Evolutionary conservation across 2,797 vertebrate genomes (phyloP), one percentile per base, ranked within the genome.

Genomic region (Triplophysa bombifrons): DNA sequence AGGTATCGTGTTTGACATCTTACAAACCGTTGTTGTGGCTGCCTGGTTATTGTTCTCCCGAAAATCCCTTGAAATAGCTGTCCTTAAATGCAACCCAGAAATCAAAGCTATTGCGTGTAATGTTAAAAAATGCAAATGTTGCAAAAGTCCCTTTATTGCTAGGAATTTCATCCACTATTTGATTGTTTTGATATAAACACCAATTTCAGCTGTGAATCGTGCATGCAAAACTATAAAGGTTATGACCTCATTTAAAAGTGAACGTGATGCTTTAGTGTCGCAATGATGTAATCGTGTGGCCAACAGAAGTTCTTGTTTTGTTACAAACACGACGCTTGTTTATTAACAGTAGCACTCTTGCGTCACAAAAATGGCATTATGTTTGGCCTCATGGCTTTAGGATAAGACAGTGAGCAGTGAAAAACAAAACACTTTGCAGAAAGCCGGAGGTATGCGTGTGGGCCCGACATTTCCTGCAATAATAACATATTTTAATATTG

Each of bases 391-490:
- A 30, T 30, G 5, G 20, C 9, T 56, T 56, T 17, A 11, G 1
- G 4, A 17, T 61, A 25, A 55, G 13, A 20, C 48, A 41, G 6
- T 8, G 34, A 38, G 61, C 88, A 88, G 89, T 91, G 90, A 91
- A 92, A 89, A 90, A 86, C 86, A 91, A 90, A 93, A 93, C 91
- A 93, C 92, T 93, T 92, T 91, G 91, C 91, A 48, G 90, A 90
- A 91, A 91, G 91, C 91, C 90, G 80, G 87, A 93, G 91, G 88
- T 90, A 93, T 94, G 91, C 87, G 90, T 82, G 92, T 93, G 89
- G 92, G 93, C 87, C 16, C 78, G 88, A 90, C 90, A 89, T 89
- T 90, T 92, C 90, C 88, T 85, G 88, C 92, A 92, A 94, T 93
- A 89, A 92, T 90, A 89, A 88, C 88, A 86, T 89, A 87, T 88